Evolutionary conservation across 2,888 invertebrate genomes (phyloP), one percentile per base, ranked within the genome.

Genomic region (Melangyna quadrimaculata): DNA sequence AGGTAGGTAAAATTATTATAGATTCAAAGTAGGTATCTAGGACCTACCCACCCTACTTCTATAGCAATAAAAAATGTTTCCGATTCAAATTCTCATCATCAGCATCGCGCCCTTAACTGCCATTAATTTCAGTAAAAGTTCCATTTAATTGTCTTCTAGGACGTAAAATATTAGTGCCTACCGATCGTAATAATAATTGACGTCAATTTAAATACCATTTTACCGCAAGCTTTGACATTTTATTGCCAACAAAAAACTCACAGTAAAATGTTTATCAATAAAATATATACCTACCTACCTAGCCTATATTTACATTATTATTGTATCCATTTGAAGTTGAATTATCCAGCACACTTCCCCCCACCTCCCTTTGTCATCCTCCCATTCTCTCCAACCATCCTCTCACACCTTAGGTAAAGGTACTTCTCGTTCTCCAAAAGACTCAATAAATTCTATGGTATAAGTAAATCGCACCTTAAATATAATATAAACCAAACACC

Each of bases 381-480:
- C 17, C 17, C 43, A 29, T 29, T 8, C 1, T 10, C 10, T 3
- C 8, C 32, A 8, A 3, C 9, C 32, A 9, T 32, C 17, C 7
- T 9, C 8, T 9, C 8, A 3, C n/a, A 14, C 22, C 35, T 27
- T 22, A n/a, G n/a, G n/a, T n/a, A n/a, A n/a, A n/a, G n/a, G n/a
- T n/a, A 2, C 6, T 27, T 12, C 27, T 10, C 22, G 12, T 29
- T 63, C 17, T n/a, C n/a, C n/a, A n/a, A n/a, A 61, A 24, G 40
- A 71, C 71, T 37, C 55, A 71, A 71, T 59, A 59, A 72, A 59
- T 57, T 48, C 32, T 8, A 5, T 32, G 22, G 57, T 7, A 32
- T 48, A 57, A 48, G 59, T 72, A 72, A 72, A 72, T 72, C 59
- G 51, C 48, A 61, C 45, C 57, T 35, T 35, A 43, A 29, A 70